phyloP scores from a whole-genome alignment of 2,888 invertebrate genomes.

The Drosophila eohydei region DNA sequence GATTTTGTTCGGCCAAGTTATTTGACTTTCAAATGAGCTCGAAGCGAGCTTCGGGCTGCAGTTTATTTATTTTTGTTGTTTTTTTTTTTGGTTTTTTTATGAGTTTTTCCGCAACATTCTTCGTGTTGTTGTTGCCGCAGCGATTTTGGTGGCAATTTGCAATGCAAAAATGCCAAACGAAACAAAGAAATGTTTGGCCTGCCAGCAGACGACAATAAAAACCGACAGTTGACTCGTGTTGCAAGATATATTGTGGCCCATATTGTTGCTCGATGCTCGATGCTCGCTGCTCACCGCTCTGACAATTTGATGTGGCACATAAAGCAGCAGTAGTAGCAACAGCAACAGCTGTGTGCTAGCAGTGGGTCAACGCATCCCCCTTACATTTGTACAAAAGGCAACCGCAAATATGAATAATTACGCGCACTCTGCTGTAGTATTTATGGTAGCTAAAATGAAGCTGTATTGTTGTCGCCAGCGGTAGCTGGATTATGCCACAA shows the following conservation, averaged over 20 bases:
- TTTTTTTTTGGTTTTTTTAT: constrained; percentile 46
- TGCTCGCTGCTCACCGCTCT: constrained; percentile 22
- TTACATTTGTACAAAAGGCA: constrained; percentile 31
- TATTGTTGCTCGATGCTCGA: constrained; percentile 44
- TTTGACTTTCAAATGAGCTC: constrained; percentile 78
- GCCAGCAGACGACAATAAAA: constrained; percentile 80
- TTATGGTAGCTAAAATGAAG: constrained; percentile 70
- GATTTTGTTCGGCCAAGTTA: constrained; percentile 61
- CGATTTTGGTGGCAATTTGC: constrained; percentile 78
- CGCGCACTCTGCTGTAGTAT: constrained; percentile 53
- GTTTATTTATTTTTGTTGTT: constrained; percentile 26
- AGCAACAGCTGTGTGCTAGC: constrained; percentile 18
- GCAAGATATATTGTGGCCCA: constrained; percentile 76
- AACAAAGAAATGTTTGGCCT: constrained; percentile 76
- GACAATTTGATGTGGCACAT: constrained; percentile 78
- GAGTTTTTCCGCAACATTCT: constrained; percentile 79
- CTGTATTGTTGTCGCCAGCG: constrained; percentile 57
- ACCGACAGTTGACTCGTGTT: constrained; percentile 81
- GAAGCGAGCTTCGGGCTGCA: constrained; percentile 55
- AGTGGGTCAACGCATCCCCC: constrained; percentile 67
- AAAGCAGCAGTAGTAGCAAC: constrained; percentile 46
- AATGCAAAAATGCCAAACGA: constrained; percentile 77
- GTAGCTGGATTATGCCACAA: constrained; percentile 59
- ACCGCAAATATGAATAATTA: constrained; percentile 79
- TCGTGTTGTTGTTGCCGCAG: constrained; percentile 51